Evolutionary conservation across 2,113 vertebrate genomes (phyloP).

Genomic region (Ochotona princeps): DNA sequence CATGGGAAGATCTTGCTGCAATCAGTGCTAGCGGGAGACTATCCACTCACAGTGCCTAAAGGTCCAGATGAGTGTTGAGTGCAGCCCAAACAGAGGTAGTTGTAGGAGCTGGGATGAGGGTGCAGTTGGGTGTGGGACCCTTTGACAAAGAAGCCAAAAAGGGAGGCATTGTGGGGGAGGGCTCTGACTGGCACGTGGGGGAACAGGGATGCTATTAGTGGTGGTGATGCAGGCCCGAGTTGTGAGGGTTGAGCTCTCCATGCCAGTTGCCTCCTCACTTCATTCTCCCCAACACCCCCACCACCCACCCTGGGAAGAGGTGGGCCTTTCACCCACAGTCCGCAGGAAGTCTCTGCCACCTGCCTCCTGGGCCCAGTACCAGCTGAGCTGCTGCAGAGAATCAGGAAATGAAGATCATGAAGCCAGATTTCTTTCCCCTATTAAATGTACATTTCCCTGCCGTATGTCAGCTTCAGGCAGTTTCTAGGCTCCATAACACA

Average conservation of each 20-base stretch:
- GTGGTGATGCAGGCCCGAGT: background rate
- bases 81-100: background rate
- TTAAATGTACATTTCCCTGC: constrained; percentile 64
- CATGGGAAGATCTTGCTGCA: background rate
- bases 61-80: background rate
- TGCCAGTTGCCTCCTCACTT: background rate
- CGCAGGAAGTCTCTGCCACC: background rate
- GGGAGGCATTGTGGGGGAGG: no score
- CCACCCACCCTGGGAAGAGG: no score
- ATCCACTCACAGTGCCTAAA: background rate
- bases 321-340: background rate
- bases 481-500: constrained; percentile 23
- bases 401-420: constrained; percentile 34
- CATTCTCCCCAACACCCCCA: background rate
- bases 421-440: constrained; percentile 48
- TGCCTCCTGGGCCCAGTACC: background rate
- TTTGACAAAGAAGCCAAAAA: background rate
- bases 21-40: background rate
- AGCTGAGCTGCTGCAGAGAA: background rate
- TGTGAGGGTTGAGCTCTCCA: background rate
- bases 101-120: background rate
- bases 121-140: background rate
- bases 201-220: background rate
- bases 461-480: constrained; percentile 54
- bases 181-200: background rate